phyloP scores from a whole-genome alignment of 2,888 invertebrate genomes.

The Strigamia crassipes region DNA sequence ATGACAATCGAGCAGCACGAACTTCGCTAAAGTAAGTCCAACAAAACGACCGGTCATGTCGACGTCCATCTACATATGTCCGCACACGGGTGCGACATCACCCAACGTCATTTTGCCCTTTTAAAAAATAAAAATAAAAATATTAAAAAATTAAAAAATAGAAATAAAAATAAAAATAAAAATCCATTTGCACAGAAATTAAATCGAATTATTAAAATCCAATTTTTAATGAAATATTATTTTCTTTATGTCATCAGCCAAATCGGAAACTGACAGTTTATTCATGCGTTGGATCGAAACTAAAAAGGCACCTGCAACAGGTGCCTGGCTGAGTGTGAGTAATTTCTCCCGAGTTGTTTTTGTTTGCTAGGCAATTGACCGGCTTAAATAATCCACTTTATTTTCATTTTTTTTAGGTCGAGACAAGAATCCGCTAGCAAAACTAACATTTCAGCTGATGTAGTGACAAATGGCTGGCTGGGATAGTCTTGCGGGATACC shows the following conservation, averaged over 20 bases:
- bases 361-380: background rate
- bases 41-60: background rate
- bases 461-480: slow-evolving; percentile 46
- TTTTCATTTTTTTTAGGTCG: background rate
- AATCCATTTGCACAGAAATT: background rate
- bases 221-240: background rate
- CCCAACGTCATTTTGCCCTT: background rate
- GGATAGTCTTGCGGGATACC: slow-evolving; percentile 48
- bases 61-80: background rate
- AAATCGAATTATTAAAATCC: background rate
- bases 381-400: background rate
- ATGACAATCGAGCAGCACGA: background rate
- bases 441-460: background rate
- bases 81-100: background rate
- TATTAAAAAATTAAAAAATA: too few relatives aligned
- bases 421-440: background rate
- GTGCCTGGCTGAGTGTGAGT: background rate
- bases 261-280: slow-evolving; percentile 2
- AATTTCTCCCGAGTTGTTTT: background rate
- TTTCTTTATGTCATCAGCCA: background rate
- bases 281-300: background rate
- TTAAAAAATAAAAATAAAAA: too few relatives aligned
- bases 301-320: background rate
- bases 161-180: too few relatives aligned
- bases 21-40: background rate